Percentiles rank a stretch among this genome's conserved stretches.
These are phyloP conservation scores for Microtus californicus DNA, from an alignment of 2,797 vertebrate species.

Conservation along the genomic window DNA sequence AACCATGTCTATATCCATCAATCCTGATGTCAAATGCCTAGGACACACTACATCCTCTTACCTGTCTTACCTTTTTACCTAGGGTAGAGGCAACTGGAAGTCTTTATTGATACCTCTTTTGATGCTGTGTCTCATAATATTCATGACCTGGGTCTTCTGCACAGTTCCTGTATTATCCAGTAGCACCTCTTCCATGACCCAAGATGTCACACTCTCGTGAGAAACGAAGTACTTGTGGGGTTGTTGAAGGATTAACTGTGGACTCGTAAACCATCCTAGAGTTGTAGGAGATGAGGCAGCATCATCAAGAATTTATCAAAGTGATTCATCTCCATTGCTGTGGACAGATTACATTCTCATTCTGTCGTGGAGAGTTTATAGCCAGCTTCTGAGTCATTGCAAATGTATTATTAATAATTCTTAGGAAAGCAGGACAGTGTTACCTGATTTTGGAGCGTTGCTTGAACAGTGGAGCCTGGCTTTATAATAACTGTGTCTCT, in stretches of 20 bases:
- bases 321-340: slow-evolving; percentile 77
- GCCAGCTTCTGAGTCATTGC: slow-evolving; percentile 61
- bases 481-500: not conserved
- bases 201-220: slow-evolving; percentile 67
- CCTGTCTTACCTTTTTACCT: slow-evolving; percentile 35
- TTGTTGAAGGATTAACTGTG: slow-evolving; percentile 68
- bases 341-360: slow-evolving; percentile 76
- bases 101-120: slow-evolving; percentile 28
- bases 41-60: not conserved
- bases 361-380: slow-evolving; percentile 69
- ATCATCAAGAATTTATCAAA: slow-evolving; percentile 81
- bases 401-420: slow-evolving; percentile 84
- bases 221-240: slow-evolving; percentile 61
- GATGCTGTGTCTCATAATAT: slow-evolving; percentile 65
- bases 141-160: slow-evolving; percentile 61
- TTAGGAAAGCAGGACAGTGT: slow-evolving; percentile 71
- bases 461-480: slow-evolving; percentile 53
- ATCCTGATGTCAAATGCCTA: not conserved
- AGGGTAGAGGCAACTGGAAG: not conserved
- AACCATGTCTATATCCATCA: not conserved
- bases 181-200: slow-evolving; percentile 62
- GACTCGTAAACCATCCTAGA: slow-evolving; percentile 73
- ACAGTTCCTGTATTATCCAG: slow-evolving; percentile 52
- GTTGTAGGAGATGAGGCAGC: slow-evolving; percentile 68
- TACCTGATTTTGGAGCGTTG: slow-evolving; percentile 63